Evolutionary conservation across 2,797 vertebrate species (phyloP).

Genomic region (Chaetodon trifasciatus): DNA sequence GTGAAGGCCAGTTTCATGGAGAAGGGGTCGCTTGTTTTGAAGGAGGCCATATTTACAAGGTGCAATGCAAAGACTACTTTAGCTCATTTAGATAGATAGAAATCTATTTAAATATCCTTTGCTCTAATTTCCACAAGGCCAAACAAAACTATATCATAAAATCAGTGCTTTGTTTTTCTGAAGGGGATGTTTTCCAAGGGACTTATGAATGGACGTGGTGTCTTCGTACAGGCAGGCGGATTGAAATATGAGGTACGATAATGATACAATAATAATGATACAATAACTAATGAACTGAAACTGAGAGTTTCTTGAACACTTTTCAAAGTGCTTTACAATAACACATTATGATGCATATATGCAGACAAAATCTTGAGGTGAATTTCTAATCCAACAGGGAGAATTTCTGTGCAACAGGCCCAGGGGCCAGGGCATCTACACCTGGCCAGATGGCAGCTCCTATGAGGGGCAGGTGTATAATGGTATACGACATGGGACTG

Average conservation of each 20-base stretch:
- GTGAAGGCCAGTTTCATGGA: slow-evolving; percentile 84
- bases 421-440: slow-evolving; percentile 86
- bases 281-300: not conserved
- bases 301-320: not conserved
- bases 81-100: not conserved
- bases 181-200: slow-evolving; percentile 93
- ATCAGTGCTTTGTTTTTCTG: slow-evolving; percentile 53
- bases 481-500: slow-evolving; percentile 88
- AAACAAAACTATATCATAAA: not conserved
- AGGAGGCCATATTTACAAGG: slow-evolving; percentile 89
- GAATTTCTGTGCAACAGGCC: slow-evolving; percentile 88
- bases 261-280: not conserved
- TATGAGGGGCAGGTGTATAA: slow-evolving; percentile 89
- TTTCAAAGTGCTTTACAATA: not conserved
- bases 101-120: not conserved
- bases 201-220: slow-evolving; percentile 90
- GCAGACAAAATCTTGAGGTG: not conserved
- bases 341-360: not conserved
- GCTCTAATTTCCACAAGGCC: not conserved
- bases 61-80: slow-evolving; percentile 49
- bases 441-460: slow-evolving; percentile 89
- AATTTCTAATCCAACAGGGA: slow-evolving; percentile 83
- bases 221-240: slow-evolving; percentile 87
- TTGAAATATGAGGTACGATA: slow-evolving; percentile 88
- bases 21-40: slow-evolving; percentile 88